Evolutionary conservation across 2,113 vertebrate genomes (phyloP), one percentile per base, ranked within the genome.

Genomic region (Lophius piscatorius): DNA sequence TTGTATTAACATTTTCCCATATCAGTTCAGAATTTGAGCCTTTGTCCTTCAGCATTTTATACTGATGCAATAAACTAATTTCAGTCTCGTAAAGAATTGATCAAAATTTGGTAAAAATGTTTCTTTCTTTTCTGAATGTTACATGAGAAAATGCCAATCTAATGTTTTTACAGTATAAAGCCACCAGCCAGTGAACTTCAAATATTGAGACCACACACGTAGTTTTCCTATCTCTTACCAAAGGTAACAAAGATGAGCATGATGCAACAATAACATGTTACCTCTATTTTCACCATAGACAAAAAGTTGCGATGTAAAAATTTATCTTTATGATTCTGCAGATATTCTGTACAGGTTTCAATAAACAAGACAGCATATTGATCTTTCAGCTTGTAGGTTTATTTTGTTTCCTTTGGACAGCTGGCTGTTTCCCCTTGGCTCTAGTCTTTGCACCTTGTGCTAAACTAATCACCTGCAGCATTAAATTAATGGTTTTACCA

Each of bases 21-120:
- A 42, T 18, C 31, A 31, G 42, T 61, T 29, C n/a, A 39, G 34
- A 41, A 39, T 24, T 10, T 34, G 28, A 47, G 39, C n/a, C 6
- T 45, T 9, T 41, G 5, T n/a, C 48, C 29, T 36, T 23, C 1
- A 29, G 35, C 1, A 18, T 48, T 22, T 63, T 50, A 2, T 24
- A 6, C 6, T 28, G 3, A 20, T 5, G 12, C n/a, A 5, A 48
- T 18, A 23, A 2, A 14, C 3, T 1, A 12, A 24, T 44, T 42
- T 23, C 3, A 39, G 33, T 22, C 7, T 5, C 9, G 4, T n/a
- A 14, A 12, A 5, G n/a, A 12, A 16, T 26, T n/a, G n/a, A 38
- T 24, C 5, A 23, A 26, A 39, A 49, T 33, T 6, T 9, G 9
- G 26, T 28, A 5, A 3, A 6, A 28, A 6, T 28, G 26, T 28